Evolutionary conservation across 1,140 invertebrate species (phyloP), one percentile per base, ranked within the genome.

Genomic region (Drosophila ogumai): DNA sequence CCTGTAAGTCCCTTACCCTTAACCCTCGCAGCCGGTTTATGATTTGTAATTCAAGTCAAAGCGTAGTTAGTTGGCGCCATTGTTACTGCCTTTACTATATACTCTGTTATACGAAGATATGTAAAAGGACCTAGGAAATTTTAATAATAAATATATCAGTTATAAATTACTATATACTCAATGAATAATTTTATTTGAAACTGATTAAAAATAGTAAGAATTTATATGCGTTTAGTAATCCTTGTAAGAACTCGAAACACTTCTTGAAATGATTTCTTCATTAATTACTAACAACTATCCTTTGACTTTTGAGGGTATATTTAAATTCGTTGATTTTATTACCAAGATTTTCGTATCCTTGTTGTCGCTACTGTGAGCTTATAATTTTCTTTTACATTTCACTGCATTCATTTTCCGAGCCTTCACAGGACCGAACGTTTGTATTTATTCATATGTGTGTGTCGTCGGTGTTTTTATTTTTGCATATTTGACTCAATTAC

Each of bases 381-480:
- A 88, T 88, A 85, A 88, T 88, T 88, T 76, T 90, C 84, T 84
- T 90, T 88, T 88, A 81, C 85, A 81, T 90, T 88, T 90, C 85
- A 88, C 84, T 88, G 84, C 85, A 90, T 88, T 90, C 80, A 90
- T 88, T 88, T 88, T 28, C 80, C 80, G 58, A 90, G 65, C 67
- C 65, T 68, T 84, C 81, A 69, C 84, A 88, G 76, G 68, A 75
- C 44, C 49, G 32, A 77, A 50, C 57, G 64, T 56, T 77, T 28
- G 61, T 47, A 63, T 28, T 40, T 44, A 43, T 40, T 49, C 49
- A 58, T 52, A 22, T 49, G 44, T 49, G 32, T 73, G 41, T 6
- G 6, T 40, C n/a, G 13, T 34, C n/a, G 13, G 32, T 58, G 46
- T 40, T 69, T 36, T 34, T 59, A 47, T 76, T 64, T 82, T 79